Percentiles rank a stretch among this genome's conserved stretches.
Evolutionary conservation across 92 coral and sea anemone genomes (phyloP).

Genomic region (Nematostella vectensis): DNA sequence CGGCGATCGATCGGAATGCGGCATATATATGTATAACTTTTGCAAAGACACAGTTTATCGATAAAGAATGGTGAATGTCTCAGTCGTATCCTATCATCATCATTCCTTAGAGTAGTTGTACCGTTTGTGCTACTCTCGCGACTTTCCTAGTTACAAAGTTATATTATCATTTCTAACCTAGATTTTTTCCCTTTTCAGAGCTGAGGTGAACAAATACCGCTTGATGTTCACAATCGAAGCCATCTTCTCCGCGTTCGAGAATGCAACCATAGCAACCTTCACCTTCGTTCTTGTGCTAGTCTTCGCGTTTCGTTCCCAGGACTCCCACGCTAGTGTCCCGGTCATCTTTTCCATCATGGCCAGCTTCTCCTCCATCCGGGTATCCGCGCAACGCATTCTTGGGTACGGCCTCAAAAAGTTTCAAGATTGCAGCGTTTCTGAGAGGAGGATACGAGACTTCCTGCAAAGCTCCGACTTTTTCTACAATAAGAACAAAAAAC

Average conservation of each 20-base stretch:
- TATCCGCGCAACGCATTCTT: not conserved
- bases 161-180: too few relatives aligned
- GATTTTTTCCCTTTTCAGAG: too few relatives aligned
- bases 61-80: too few relatives aligned
- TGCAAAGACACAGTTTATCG: too few relatives aligned
- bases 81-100: too few relatives aligned
- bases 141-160: too few relatives aligned
- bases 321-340: not conserved
- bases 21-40: too few relatives aligned
- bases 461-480: not conserved
- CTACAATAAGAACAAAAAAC: not conserved
- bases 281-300: not conserved
- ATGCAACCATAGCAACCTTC: not conserved
- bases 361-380: not conserved
- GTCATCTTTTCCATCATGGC: conserved; percentile 1
- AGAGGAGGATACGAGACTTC: not conserved
- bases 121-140: too few relatives aligned
- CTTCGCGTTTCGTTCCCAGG: not conserved
- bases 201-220: not conserved
- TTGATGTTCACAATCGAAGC: not conserved
- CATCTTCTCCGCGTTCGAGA: not conserved
- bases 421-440: not conserved
- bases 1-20: too few relatives aligned
- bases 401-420: not conserved
- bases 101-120: too few relatives aligned